Percentiles rank a stretch among this genome's conserved stretches.
phyloP scores from a whole-genome alignment of 2,797 vertebrate species.

The Lagodon rhomboides region DNA sequence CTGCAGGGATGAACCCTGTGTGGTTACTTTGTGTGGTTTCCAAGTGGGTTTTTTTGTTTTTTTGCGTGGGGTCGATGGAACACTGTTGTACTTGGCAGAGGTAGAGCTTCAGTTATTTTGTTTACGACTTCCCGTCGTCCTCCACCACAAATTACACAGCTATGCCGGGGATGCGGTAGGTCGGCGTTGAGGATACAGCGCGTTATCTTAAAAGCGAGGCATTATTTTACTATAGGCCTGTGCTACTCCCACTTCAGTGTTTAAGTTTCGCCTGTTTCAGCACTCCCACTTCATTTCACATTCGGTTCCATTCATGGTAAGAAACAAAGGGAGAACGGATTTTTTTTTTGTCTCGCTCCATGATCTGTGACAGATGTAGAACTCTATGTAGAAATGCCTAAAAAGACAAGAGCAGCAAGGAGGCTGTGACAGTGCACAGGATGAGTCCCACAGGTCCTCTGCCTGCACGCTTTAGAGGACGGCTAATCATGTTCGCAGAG shows the following conservation, averaged over 20 bases:
- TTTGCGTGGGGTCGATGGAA: conserved; percentile 33
- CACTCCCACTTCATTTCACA: conserved; percentile 28
- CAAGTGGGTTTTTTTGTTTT: conserved; percentile 28
- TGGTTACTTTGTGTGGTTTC: conserved; percentile 34
- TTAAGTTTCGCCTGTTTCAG: conserved; percentile 20
- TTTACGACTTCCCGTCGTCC: conserved; percentile 74
- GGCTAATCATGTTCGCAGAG: conserved; percentile 45
- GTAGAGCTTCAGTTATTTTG: conserved; percentile 51
- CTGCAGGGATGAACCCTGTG: conserved; percentile 30
- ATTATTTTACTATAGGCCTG: neutral
- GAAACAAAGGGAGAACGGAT: conserved; percentile 22
- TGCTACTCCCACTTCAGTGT: conserved; percentile 21
- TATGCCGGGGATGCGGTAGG: conserved; percentile 28
- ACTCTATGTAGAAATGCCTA: conserved; percentile 42
- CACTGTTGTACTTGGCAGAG: conserved; percentile 55
- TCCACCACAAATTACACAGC: conserved; percentile 55
- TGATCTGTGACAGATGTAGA: conserved; percentile 65
- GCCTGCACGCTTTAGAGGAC: conserved; percentile 38
- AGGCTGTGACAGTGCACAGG: conserved; percentile 29
- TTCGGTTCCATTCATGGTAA: conserved; percentile 32
- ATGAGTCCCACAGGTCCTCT: conserved; percentile 39
- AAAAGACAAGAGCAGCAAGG: conserved; percentile 25
- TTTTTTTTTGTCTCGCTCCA: conserved; percentile 9
- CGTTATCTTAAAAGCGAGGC: conserved; percentile 44
- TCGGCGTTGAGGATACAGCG: neutral